These are phyloP conservation scores for Tyrannus savana DNA, from an alignment of 2,113 vertebrate species.

Conservation along the genomic window DNA sequence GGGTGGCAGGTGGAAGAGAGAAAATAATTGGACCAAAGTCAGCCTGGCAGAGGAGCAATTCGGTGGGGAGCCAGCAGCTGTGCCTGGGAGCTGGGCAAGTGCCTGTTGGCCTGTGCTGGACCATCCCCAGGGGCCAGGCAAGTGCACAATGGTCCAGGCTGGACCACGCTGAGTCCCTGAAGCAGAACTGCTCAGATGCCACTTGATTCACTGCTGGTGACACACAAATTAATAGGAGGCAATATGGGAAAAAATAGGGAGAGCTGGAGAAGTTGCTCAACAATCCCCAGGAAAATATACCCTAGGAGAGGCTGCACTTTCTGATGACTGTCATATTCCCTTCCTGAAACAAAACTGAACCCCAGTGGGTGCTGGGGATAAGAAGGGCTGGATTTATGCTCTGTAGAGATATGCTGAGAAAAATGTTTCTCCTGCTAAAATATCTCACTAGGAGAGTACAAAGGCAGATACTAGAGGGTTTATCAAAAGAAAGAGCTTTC, in stretches of 20 bases:
- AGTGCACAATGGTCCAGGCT: not conserved
- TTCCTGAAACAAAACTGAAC: not conserved
- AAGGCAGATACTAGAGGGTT: conserved; percentile 9
- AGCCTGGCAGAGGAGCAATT: not conserved
- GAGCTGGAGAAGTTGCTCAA: not conserved
- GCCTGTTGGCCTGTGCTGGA: not conserved
- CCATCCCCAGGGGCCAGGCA: not conserved
- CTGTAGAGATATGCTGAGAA: not conserved
- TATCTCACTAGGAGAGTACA: not conserved
- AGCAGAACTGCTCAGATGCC: not conserved
- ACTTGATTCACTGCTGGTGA: not conserved
- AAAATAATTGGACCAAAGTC: not conserved
- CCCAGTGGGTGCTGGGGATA: not conserved
- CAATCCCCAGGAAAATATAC: not conserved
- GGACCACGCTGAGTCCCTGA: not conserved
- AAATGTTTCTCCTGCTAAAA: not conserved
- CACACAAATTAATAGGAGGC: not conserved
- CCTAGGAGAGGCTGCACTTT: not conserved
- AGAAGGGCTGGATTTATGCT: not conserved
- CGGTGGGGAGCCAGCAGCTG: not conserved
- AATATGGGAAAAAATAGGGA: not conserved
- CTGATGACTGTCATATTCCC: not conserved
- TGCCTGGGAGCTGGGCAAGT: not conserved
- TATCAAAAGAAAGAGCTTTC: conserved; percentile 40
- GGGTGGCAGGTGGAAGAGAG: not conserved